phyloP scores from a whole-genome alignment of 2,888 invertebrate genomes.

The Hemicrepidius hirtus region DNA sequence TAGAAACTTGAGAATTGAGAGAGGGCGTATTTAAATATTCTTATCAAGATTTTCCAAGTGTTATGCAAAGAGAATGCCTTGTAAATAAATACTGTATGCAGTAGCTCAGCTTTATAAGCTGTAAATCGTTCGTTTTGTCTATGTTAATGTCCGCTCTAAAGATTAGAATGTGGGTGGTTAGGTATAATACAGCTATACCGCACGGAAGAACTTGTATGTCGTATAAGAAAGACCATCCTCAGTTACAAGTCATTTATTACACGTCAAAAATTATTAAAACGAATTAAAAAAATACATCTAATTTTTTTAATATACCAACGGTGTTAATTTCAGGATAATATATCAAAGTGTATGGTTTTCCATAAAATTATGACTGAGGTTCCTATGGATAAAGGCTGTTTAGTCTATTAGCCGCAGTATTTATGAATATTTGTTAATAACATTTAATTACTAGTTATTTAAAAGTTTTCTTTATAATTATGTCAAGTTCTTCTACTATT shows the following conservation, averaged over 20 bases:
- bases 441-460: no score
- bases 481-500: constrained; percentile 5
- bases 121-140: constrained; percentile 50
- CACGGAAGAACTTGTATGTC: constrained; percentile 17
- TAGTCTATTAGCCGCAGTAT: not conserved
- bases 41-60: constrained; percentile 53
- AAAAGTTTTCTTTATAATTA: not conserved
- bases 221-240: constrained; percentile 6
- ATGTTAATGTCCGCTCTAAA: constrained; percentile 46
- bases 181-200: constrained; percentile 22
- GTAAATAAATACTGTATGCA: constrained; percentile 51
- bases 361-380: no score
- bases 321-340: no score
- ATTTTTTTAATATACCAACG: no score
- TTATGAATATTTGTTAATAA: not conserved
- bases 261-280: constrained; percentile 13
- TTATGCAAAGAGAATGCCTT: constrained; percentile 49
- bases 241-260: constrained; percentile 17
- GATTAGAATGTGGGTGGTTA: constrained; percentile 46
- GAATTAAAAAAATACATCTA: not conserved
- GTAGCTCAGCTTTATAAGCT: constrained; percentile 43
- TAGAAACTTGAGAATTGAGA: constrained; percentile 36
- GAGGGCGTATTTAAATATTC: constrained; percentile 53
- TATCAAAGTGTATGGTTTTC: no score
- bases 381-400: no score